Evolutionary conservation across 2,113 vertebrate species (phyloP), one percentile per base, ranked within the genome.

Genomic region (Phasianus colchicus): DNA sequence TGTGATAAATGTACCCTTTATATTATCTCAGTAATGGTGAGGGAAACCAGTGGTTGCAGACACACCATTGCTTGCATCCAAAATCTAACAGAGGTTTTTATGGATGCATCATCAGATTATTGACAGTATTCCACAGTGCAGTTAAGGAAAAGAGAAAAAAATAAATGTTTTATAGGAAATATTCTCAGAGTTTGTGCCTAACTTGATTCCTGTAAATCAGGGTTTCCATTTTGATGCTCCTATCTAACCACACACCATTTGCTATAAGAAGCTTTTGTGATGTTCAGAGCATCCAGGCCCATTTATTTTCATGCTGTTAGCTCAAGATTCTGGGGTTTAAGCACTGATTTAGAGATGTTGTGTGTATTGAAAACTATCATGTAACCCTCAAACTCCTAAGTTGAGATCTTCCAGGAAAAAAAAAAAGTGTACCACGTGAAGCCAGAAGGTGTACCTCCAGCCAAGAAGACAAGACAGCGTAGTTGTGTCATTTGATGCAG

Each of bases 181-280:
- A 73, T 60, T 93, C 60, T 80, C 3, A 9, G 63, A 91, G 19
- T 1, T 1, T 9, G 7, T 86, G 42, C 25, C 47, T 81, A 38
- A 16, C 32, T 74, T 83, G 7, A 86, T 89, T 81, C 34, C 47
- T 70, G 17, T 18, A 42, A 32, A 43, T 50, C 9, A 7, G 20
- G 32, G 83, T 86, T 93, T 88, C 54, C 36, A 38, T 94, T 88
- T 88, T 83, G 76, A 64, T 83, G 42, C 16, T 91, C 11, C 91
- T 42, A 67, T 78, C 40, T 74, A 73, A 47, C 42, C 50, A 45
- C 17, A 11, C 17, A 32, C 82, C 67, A 80, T 86, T 79, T 86
- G 47, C 34, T 90, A n/a, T 38, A 86, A 45, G 83, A 83, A 93
- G 86, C 12, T 58, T 88, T 10, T 55, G 8, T 93, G 83, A 83